Conservation (phyloP, 2,797 vertebrate genomes). For the Morelia viridis region DNA sequence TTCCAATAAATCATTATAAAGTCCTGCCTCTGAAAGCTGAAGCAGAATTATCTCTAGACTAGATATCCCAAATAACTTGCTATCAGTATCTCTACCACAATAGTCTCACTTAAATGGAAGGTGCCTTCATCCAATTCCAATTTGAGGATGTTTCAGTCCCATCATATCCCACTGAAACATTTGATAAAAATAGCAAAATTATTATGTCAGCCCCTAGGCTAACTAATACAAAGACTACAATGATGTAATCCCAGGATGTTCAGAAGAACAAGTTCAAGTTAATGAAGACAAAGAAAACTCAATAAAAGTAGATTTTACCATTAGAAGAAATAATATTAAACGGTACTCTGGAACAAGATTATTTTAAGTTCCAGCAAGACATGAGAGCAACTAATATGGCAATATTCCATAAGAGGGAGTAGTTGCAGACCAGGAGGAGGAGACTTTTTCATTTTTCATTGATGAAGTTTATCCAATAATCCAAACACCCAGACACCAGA, state of each 20-base stretch:
- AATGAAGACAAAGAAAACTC: neutral
- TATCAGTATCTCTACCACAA: neutral
- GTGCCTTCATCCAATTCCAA: neutral
- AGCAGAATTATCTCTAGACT: neutral
- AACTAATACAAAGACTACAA: neutral
- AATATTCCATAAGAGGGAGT: neutral
- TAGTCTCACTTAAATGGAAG: neutral
- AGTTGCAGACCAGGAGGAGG: neutral
- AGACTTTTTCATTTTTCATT: neutral
- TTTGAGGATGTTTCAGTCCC: neutral
- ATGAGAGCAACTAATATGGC: neutral
- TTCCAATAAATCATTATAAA: neutral
- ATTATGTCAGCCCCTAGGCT: neutral
- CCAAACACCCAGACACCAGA: neutral
- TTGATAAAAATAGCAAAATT: neutral
- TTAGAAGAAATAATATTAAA: neutral
- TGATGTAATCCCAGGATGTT: neutral
- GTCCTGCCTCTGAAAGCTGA: neutral
- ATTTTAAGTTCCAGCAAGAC: neutral
- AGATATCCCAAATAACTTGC: neutral
- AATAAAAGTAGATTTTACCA: neutral
- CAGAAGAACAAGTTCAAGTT: neutral
- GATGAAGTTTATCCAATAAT: neutral
- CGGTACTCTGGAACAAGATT: neutral
- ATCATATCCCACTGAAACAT: neutral